These are phyloP conservation scores for Calephelis nemesis DNA, from an alignment of 1,140 invertebrate genomes.

Conservation along the genomic window DNA sequence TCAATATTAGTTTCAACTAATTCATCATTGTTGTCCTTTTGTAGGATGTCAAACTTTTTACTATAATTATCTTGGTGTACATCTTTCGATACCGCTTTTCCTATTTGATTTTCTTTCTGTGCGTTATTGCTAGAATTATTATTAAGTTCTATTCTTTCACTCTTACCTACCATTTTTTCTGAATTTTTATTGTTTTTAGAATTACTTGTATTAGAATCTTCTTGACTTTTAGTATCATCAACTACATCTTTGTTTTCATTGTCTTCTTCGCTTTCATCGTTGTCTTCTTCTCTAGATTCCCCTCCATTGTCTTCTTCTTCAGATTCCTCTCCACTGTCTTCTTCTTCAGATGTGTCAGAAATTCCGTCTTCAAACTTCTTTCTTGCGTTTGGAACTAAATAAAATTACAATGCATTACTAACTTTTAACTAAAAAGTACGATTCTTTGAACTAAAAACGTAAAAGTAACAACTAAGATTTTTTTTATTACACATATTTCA, in stretches of 20 bases:
- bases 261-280: conserved; percentile 42
- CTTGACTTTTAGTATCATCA: conserved; percentile 34
- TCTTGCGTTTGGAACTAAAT: conserved; percentile 65
- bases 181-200: conserved; percentile 12
- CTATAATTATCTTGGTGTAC: not conserved
- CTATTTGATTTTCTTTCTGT: not conserved
- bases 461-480: no score
- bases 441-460: no score
- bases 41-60: not conserved
- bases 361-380: conserved; percentile 65
- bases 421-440: not conserved
- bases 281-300: conserved; percentile 41
- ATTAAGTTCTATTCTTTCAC: conserved; percentile 22
- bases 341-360: conserved; percentile 54
- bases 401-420: conserved; percentile 11
- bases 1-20: conserved; percentile 49
- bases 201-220: conserved; percentile 21
- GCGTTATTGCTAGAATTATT: conserved; percentile 59
- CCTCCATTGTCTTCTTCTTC: conserved; percentile 43
- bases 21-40: conserved; percentile 39
- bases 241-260: conserved; percentile 54
- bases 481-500: no score
- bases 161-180: conserved; percentile 18
- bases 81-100: not conserved
- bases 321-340: conserved; percentile 42